phyloP scores from a whole-genome alignment of 2,888 invertebrate genomes.

The Drosophila falleni region DNA sequence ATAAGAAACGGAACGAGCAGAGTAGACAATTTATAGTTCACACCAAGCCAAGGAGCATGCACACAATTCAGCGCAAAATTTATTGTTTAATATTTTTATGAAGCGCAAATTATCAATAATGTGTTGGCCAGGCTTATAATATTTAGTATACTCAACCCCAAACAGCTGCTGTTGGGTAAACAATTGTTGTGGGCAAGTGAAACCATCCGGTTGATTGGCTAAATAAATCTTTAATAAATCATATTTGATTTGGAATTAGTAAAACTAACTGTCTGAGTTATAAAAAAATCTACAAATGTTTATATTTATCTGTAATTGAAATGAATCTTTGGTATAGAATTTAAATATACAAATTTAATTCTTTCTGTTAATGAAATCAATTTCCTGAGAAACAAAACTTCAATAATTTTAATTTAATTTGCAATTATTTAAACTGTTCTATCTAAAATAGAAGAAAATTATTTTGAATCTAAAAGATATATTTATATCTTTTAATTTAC shows the following conservation, averaged over 20 bases:
- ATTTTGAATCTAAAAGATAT: neutral
- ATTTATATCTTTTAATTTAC: too few species aligned
- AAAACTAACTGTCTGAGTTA: neutral
- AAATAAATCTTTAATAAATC: neutral
- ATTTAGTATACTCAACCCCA: slow-evolving; percentile 18
- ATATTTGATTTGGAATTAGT: neutral
- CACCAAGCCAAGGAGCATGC: slow-evolving; percentile 31
- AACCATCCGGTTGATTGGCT: neutral
- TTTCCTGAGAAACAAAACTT: too few species aligned
- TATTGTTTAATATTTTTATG: slow-evolving; percentile 71
- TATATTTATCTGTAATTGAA: neutral
- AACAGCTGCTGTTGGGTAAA: slow-evolving; percentile 18
- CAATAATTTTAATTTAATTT: too few species aligned
- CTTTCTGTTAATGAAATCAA: too few species aligned
- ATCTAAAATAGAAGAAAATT: too few species aligned
- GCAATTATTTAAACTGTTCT: too few species aligned
- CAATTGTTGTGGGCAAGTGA: slow-evolving; percentile 3
- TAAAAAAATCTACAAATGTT: too few species aligned
- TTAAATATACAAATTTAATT: too few species aligned
- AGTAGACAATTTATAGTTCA: slow-evolving; percentile 70
- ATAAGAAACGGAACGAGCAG: slow-evolving; percentile 52
- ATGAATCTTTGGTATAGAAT: too few species aligned
- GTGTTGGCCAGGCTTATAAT: slow-evolving; percentile 31
- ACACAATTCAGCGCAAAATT: slow-evolving; percentile 42
- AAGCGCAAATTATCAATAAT: slow-evolving; percentile 62